A percentile compares a stretch with the other conserved stretches of the same genome.
phyloP scores from a whole-genome alignment of 2,113 vertebrate genomes.

The Fregata magnificens region DNA sequence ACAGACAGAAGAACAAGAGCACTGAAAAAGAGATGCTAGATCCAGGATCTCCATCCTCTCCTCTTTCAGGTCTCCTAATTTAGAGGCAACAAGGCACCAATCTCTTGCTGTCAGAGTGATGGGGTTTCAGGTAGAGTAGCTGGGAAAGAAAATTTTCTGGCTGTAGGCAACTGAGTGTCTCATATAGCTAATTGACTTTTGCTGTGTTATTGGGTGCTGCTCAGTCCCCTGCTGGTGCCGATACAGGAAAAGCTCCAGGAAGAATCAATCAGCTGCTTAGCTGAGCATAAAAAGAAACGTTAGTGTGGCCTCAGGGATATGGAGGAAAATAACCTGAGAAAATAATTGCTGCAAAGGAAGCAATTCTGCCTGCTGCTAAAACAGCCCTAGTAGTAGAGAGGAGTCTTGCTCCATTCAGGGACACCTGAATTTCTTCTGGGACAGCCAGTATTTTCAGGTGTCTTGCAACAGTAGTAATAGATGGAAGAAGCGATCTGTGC shows the following conservation, averaged over 20 bases:
- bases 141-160: background rate
- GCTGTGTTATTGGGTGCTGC: background rate
- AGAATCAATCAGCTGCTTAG: conserved; percentile 26
- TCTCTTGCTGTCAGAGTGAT: background rate
- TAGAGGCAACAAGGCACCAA: background rate
- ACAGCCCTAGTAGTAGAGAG: background rate
- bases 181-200: background rate
- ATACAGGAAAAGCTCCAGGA: background rate
- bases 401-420: background rate
- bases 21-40: background rate
- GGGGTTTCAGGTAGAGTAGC: background rate
- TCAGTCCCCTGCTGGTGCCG: background rate
- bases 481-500: background rate
- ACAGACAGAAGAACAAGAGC: background rate
- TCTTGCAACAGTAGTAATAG: background rate
- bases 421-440: background rate
- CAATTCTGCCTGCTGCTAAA: background rate
- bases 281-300: background rate
- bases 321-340: conserved; percentile 22
- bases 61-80: background rate
- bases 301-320: background rate
- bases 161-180: background rate
- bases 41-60: background rate
- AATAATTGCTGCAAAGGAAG: conserved; percentile 19
- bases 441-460: background rate